phyloP scores from a whole-genome alignment of 2,797 vertebrate genomes.

The Enteromius argenteus region DNA sequence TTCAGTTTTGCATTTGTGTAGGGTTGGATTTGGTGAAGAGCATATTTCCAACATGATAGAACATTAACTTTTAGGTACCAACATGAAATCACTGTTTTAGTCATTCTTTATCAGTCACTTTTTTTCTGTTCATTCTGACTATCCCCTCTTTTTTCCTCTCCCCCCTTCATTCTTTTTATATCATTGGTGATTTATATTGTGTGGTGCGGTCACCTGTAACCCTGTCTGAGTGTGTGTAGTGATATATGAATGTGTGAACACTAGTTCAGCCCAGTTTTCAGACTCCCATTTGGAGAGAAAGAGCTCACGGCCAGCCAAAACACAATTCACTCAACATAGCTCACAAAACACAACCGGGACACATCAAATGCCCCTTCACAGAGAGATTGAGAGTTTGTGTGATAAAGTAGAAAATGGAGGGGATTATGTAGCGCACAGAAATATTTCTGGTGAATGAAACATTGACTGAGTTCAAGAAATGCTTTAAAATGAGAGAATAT shows the following conservation, averaged over 20 bases:
- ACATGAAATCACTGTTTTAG: neutral
- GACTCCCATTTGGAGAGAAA: constrained; percentile 51
- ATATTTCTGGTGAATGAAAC: neutral
- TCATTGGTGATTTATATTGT: constrained; percentile 66
- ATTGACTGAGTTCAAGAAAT: neutral
- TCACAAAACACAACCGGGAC: constrained; percentile 57
- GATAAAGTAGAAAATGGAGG: constrained; percentile 28
- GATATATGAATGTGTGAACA: constrained; percentile 62
- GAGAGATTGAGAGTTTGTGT: constrained; percentile 5
- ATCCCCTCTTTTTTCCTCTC: neutral
- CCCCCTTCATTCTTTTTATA: constrained; percentile 57
- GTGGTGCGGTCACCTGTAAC: constrained; percentile 62
- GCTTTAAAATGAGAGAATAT: neutral
- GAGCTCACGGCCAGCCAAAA: constrained; percentile 56
- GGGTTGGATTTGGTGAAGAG: no score
- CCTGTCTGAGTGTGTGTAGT: constrained; percentile 65
- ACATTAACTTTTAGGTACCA: neutral
- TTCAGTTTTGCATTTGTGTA: no score
- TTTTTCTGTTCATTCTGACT: constrained; percentile 3
- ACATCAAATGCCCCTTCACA: constrained; percentile 56
- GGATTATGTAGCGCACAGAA: neutral
- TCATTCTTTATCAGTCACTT: neutral
- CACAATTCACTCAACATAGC: constrained; percentile 61
- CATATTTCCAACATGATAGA: no score
- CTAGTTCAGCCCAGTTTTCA: constrained; percentile 61